Evolutionary conservation across 2,113 vertebrate species (phyloP).

Genomic region (Pseudorhombus dupliciocellatus): DNA sequence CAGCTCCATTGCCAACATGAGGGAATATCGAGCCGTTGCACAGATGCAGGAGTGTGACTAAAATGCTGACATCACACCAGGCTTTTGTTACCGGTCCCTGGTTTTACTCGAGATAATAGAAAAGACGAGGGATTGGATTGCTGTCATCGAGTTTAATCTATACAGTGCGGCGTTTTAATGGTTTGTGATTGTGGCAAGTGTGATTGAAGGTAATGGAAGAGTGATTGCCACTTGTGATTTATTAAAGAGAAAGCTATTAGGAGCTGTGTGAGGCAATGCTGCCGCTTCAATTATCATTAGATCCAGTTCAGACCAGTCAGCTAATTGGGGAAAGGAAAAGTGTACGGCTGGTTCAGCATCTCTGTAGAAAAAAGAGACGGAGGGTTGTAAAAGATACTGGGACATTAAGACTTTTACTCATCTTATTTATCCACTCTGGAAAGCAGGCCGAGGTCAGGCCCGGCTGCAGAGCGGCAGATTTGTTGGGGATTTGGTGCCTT

Average conservation of each 20-base stretch:
- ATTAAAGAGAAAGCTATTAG: constrained; percentile 69
- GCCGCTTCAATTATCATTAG: constrained; percentile 64
- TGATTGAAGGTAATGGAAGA: constrained; percentile 65
- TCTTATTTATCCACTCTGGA: constrained; percentile 1
- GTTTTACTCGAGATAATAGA: constrained; percentile 25
- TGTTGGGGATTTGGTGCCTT: neutral
- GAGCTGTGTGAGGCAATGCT: constrained; percentile 35
- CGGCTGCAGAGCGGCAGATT: neutral
- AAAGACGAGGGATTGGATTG: constrained; percentile 18
- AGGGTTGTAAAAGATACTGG: neutral
- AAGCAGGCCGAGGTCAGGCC: neutral
- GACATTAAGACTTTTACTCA: neutral
- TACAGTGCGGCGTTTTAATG: constrained; percentile 39
- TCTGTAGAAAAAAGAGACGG: constrained; percentile 11
- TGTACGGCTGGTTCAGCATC: constrained; percentile 35
- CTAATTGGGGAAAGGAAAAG: constrained; percentile 50
- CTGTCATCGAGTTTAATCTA: constrained; percentile 39
- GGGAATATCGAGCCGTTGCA: constrained; percentile 7
- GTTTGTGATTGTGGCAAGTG: constrained; percentile 36
- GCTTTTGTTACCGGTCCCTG: neutral
- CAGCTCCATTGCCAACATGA: constrained; percentile 27
- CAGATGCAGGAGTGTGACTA: constrained; percentile 5
- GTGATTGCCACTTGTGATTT: constrained; percentile 56
- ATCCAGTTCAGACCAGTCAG: constrained; percentile 61
- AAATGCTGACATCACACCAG: constrained; percentile 51